These are phyloP conservation scores for Typhlichthys subterraneus DNA, from an alignment of 2,797 vertebrate species.

Conservation along the genomic window DNA sequence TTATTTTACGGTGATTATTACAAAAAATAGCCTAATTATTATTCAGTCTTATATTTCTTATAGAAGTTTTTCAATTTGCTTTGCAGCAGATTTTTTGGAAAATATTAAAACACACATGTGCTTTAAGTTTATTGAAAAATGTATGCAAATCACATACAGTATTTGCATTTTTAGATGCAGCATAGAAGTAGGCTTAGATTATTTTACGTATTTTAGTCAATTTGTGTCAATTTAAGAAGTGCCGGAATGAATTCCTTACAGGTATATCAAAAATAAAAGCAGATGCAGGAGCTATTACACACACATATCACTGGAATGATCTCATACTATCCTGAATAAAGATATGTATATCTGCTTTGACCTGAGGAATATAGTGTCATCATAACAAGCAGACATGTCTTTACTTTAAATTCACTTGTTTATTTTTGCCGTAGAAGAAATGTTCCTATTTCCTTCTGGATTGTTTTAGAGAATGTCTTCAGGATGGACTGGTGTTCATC, in stretches of 20 bases:
- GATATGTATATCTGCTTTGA: constrained; percentile 24
- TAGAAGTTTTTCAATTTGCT: no score
- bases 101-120: neutral
- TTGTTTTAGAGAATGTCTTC: constrained; percentile 20
- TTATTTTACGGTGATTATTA: neutral
- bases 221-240: neutral
- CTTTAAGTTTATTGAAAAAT: neutral
- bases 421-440: constrained; percentile 14
- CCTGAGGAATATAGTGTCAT: constrained; percentile 24
- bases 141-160: neutral
- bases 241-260: neutral
- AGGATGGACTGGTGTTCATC: neutral
- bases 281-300: neutral
- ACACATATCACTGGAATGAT: neutral
- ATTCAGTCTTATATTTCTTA: no score
- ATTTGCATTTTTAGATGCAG: neutral
- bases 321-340: constrained; percentile 4
- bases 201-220: neutral
- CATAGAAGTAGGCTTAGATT: neutral
- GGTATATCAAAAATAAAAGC: neutral
- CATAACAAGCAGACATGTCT: constrained; percentile 29
- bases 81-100: no score
- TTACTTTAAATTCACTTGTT: constrained; percentile 29
- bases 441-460: constrained; percentile 10
- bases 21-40: no score